phyloP scores from a whole-genome alignment of 2,113 vertebrate genomes.

The Rafetus swinhoei region DNA sequence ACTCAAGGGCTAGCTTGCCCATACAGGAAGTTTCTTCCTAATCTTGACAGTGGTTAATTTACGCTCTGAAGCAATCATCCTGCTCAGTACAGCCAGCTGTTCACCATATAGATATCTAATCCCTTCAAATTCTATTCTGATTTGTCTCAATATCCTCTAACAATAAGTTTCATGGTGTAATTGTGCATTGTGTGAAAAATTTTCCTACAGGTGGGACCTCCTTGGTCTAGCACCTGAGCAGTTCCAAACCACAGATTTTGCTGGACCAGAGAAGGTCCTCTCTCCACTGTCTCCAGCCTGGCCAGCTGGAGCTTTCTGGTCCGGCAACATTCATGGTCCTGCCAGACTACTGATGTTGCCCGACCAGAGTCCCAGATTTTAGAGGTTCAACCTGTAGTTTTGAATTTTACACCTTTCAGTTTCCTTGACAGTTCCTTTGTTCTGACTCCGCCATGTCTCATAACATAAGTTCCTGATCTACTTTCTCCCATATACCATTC shows the following conservation, averaged over 20 bases:
- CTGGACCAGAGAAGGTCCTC: too few relatives aligned
- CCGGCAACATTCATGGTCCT: too few relatives aligned
- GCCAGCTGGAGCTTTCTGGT: too few relatives aligned
- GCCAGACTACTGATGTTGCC: too few relatives aligned
- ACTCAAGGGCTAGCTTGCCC: background rate
- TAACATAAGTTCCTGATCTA: background rate
- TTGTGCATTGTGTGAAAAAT: background rate
- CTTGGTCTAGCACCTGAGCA: too few relatives aligned
- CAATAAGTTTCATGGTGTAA: background rate
- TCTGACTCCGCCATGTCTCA: background rate
- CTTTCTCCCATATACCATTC: background rate
- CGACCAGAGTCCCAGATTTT: too few relatives aligned
- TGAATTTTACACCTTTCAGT: background rate
- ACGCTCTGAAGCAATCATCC: background rate
- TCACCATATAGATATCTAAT: background rate
- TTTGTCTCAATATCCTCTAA: background rate
- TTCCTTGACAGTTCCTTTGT: background rate
- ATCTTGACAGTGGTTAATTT: background rate
- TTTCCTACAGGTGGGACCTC: background rate
- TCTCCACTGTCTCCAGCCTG: too few relatives aligned
- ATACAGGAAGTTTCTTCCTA: background rate
- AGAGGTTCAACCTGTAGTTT: background rate
- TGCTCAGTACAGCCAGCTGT: background rate
- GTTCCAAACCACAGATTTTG: too few relatives aligned
- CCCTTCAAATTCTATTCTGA: background rate